Evolutionary conservation across 2,797 vertebrate species (phyloP).

Genomic region (Dendrocincla fuliginosa): DNA sequence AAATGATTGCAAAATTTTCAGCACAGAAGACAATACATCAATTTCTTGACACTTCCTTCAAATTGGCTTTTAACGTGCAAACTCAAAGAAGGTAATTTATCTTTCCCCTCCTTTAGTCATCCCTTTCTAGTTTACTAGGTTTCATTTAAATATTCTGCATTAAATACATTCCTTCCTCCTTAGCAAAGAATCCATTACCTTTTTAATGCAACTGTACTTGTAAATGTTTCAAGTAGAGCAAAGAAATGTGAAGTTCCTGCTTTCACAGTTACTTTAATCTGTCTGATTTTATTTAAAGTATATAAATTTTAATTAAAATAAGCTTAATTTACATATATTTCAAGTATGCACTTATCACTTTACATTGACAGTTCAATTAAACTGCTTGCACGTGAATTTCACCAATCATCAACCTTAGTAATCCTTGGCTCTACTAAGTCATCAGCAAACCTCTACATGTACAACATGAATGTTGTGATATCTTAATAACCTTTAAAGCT

Average conservation of each 20-base stretch:
- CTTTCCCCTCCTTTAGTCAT: not conserved
- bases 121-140: not conserved
- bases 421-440: not conserved
- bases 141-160: not conserved
- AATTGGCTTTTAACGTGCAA: conserved; percentile 26
- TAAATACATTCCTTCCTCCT: not conserved
- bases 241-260: not conserved
- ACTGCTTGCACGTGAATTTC: not conserved
- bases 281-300: not conserved
- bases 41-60: conserved; percentile 39
- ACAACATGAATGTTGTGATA: not conserved
- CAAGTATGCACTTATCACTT: not conserved
- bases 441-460: not conserved
- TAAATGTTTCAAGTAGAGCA: not conserved
- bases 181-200: not conserved
- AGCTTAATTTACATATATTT: not conserved
- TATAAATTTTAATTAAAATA: not conserved
- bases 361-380: not conserved
- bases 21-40: conserved; percentile 30
- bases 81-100: not conserved
- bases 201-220: not conserved
- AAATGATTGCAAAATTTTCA: conserved; percentile 32
- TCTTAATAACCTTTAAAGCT: not conserved
- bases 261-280: not conserved
- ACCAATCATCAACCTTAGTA: not conserved